phyloP scores from a whole-genome alignment of 2,888 invertebrate genomes.

The Trachelus troglodyta region DNA sequence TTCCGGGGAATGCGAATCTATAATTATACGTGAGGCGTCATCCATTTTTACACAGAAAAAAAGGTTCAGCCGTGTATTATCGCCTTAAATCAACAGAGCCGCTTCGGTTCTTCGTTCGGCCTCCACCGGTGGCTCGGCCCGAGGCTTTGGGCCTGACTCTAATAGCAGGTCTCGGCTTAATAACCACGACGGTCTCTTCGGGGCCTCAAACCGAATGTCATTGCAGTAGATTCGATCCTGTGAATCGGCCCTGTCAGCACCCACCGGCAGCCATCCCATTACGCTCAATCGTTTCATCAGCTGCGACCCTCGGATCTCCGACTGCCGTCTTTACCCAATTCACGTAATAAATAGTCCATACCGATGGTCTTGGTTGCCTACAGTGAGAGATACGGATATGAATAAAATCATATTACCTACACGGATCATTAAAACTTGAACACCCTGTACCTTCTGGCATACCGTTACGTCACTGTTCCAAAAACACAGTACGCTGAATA shows the following conservation, averaged over 20 bases:
- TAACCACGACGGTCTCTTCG: constrained; percentile 50
- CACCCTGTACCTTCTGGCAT: background rate
- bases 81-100: constrained; percentile 63
- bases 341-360: background rate
- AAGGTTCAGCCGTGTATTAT: constrained; percentile 58
- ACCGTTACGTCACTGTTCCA: background rate
- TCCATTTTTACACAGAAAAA: constrained; percentile 47
- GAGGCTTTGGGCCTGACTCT: constrained; percentile 38
- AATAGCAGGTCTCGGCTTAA: constrained; percentile 62
- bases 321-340: background rate
- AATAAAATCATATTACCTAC: background rate
- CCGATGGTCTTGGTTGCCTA: background rate
- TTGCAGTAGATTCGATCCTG: constrained; percentile 61
- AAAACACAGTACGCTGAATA: background rate
- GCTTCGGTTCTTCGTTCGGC: constrained; percentile 27
- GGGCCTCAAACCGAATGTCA: constrained; percentile 59
- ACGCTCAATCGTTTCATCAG: background rate
- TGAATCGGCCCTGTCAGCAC: constrained; percentile 45
- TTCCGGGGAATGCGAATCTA: constrained; percentile 57
- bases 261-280: background rate
- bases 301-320: background rate
- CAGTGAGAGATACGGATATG: background rate
- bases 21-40: constrained; percentile 55
- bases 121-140: background rate
- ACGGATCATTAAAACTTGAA: background rate